These are phyloP conservation scores for Trichogramma pretiosum DNA, from an alignment of 1,140 invertebrate species.

Conservation along the genomic window DNA sequence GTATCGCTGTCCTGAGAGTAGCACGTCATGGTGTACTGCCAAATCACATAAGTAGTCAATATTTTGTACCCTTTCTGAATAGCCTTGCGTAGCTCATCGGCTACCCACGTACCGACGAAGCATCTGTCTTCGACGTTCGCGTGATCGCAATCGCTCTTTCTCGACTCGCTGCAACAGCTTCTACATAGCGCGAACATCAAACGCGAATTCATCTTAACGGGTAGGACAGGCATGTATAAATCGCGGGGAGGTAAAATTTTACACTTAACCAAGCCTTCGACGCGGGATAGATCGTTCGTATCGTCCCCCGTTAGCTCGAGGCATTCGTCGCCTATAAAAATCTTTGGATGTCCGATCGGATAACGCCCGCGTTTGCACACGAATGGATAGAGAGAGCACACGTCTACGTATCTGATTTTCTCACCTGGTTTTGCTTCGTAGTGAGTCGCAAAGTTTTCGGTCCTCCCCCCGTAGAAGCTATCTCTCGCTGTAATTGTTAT, in stretches of 20 bases:
- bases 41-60: conserved; percentile 33
- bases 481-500: conserved; percentile 9
- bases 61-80: conserved; percentile 32
- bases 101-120: conserved; percentile 35
- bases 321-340: conserved; percentile 20
- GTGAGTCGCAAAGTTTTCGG: conserved; percentile 26
- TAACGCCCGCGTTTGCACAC: conserved; percentile 26
- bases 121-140: conserved; percentile 24
- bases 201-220: conserved; percentile 7
- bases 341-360: conserved; percentile 32
- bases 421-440: conserved; percentile 24
- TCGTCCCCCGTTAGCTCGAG: neutral
- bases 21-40: conserved; percentile 25
- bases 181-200: conserved; percentile 21
- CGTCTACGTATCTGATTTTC: conserved; percentile 32
- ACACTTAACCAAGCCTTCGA: conserved; percentile 22
- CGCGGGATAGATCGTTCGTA: neutral
- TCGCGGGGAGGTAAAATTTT: conserved; percentile 20
- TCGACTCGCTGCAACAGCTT: conserved; percentile 14
- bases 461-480: conserved; percentile 33
- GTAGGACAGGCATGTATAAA: conserved; percentile 22
- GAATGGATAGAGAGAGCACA: conserved; percentile 31
- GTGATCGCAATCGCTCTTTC: conserved; percentile 23
- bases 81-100: conserved; percentile 34
- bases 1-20: conserved; percentile 13